These are phyloP conservation scores for Pterobdella sp. DNA, from an alignment of 2,888 invertebrate genomes.

Conservation along the genomic window DNA sequence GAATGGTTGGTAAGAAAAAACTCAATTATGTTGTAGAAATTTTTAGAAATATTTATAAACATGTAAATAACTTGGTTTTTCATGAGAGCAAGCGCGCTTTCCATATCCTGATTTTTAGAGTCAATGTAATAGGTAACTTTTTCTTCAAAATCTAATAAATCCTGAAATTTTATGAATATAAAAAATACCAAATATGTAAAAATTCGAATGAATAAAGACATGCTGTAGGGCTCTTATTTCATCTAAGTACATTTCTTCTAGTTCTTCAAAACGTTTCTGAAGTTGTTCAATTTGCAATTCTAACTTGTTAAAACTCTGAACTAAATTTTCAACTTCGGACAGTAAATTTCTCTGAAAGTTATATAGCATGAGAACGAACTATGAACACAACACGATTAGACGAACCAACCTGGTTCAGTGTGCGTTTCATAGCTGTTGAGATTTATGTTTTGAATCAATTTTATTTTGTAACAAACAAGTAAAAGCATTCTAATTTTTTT, in stretches of 20 bases:
- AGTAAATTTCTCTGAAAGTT: background rate
- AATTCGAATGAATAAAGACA: background rate
- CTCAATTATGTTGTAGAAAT: too few species aligned
- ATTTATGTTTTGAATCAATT: too few species aligned
- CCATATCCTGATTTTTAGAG: slow-evolving; percentile 18
- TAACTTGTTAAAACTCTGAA: background rate
- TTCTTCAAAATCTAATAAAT: slow-evolving; percentile 19
- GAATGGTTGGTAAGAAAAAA: too few species aligned
- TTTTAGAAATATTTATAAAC: background rate
- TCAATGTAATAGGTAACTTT: slow-evolving; percentile 19
- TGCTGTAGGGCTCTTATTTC: slow-evolving; percentile 24
- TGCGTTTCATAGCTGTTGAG: too few species aligned
- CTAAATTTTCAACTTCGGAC: background rate
- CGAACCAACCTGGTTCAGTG: too few species aligned
- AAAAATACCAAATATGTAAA: background rate
- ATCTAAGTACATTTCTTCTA: slow-evolving; percentile 25
- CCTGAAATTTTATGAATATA: slow-evolving; percentile 6
- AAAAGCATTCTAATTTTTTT: too few species aligned
- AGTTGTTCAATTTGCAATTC: slow-evolving; percentile 6
- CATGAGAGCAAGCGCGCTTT: background rate
- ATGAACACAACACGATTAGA: too few species aligned
- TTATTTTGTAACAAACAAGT: too few species aligned
- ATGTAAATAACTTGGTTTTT: background rate
- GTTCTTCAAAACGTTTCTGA: slow-evolving; percentile 21
- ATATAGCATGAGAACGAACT: too few species aligned